Base-by-base conservation (phyloP, 1,140 invertebrate genomes). In the Cydia fagiglandana region DNA sequence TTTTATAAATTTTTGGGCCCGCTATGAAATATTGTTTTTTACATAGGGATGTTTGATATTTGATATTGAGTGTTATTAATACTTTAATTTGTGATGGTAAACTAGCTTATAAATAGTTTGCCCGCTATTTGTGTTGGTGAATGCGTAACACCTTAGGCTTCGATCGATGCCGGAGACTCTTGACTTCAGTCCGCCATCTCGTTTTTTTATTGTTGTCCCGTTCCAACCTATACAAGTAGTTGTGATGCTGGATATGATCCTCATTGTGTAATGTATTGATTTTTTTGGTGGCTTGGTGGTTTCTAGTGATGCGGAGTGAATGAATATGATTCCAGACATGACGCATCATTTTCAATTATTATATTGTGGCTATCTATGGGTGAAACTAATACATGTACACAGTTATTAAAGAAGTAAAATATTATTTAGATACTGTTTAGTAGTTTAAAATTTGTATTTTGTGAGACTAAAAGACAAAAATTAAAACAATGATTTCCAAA, bases 101-200 rank as follows among this genome's bases (percentile, higher is more conserved):
- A n/a, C 66, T 45, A 45, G 38, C 73, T 77, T 79, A 78, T 78
- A 79, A 66, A 64, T 76, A 76, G 73, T 77, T 82, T 66, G 76
- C 53, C 20, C 74, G 75, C 15, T 76, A 34, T 76, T 73, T 50
- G 50, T 5, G 20, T 30, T 73, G 17, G 56, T 7, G 38, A 75
- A 75, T 80, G 82, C 86, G 79, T 80, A 86, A 83, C 68, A 64
- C 75, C 81, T 78, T 75, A 74, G 79, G 85, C 80, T 80, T 85
- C 84, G 90, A 92, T 92, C 90, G 86, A 92, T 92, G 84, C 78
- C 74, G 85, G 81, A 89, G 86, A 90, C 90, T 89, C 90, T 92
- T 92, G 90, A 92, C 88, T 92, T 85, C 82, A 76, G 84, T 79
- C 81, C 74, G 82, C 82, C 80, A 80, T 84, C 83, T 86, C 83